Evolutionary conservation across 1,140 invertebrate genomes (phyloP).

Genomic region (Goniozus legneri): DNA sequence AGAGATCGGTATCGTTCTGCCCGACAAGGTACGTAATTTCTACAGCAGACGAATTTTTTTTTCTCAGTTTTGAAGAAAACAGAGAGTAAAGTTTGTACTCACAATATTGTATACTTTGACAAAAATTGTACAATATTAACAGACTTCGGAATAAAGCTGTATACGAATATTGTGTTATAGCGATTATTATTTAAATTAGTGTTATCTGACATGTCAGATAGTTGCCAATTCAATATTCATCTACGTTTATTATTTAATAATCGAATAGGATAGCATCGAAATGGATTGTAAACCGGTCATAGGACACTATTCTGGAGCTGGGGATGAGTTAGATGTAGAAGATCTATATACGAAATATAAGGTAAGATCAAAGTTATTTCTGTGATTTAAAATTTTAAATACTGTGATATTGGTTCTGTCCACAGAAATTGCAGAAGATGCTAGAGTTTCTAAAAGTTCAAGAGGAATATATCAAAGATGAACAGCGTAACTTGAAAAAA

Average conservation of each 20-base stretch:
- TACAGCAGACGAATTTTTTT: constrained; percentile 5
- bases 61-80: constrained; percentile 6
- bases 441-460: constrained; percentile 96
- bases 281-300: constrained; percentile 59
- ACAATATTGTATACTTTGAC: background rate
- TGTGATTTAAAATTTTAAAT: constrained; percentile 1
- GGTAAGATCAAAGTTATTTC: constrained; percentile 51
- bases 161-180: background rate
- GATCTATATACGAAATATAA: constrained; percentile 94
- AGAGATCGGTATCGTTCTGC: constrained; percentile 66
- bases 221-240: background rate
- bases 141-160: constrained; percentile 1
- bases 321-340: constrained; percentile 80
- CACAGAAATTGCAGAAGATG: constrained; percentile 89
- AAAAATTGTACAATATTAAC: background rate
- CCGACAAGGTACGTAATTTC: constrained; percentile 62
- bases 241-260: background rate
- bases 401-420: constrained; percentile 9
- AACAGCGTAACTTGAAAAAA: constrained; percentile 95
- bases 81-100: background rate
- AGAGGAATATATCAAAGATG: constrained; percentile 98
- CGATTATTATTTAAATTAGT: background rate
- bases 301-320: constrained; percentile 52
- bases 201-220: background rate
- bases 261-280: constrained; percentile 60